Evolutionary conservation across 2,797 vertebrate genomes (phyloP), one percentile per base, ranked within the genome.

Genomic region (Echiichthys vipera): DNA sequence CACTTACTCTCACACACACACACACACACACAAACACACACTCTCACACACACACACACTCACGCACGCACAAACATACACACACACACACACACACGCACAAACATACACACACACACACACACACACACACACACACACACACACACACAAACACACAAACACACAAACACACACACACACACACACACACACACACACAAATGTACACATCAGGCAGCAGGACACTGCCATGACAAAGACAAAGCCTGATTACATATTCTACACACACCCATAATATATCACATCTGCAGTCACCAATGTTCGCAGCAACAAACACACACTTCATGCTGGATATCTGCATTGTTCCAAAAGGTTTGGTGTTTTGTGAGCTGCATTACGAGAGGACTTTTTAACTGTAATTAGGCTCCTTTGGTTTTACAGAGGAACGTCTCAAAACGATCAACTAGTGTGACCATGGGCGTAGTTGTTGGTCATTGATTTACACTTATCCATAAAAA

Each of bases 221-320:
- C 39, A 59, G 54, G 57, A 71, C 43, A n/a, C n/a, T 30, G 13
- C 13, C 47, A 51, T 40, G n/a, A n/a, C 43, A 68, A 55, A 86
- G 54, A 84, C 62, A 75, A 80, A 77, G 62, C 50, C 77, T 68
- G 20, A 82, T 83, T 83, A 77, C 45, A 67, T 61, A 87, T 86
- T 89, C 84, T 20, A 32, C 25, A 10, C 74, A 83, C 74, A 49
- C 40, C 10, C 45, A 18, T 57, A 50, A 66, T 82, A 63, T 81
- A 65, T 80, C 51, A 64, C 71, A 80, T 84, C 77, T 90, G 72
- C 84, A 84, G 64, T 4, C 15, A 76, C 87, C 74, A 34, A 45
- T 84, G 46, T 55, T 51, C 11, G 15, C 57, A 0, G 36, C 80
- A 73, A 43, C 50, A 75, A 27, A 62, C 29, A 56, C 62, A 65